Base-by-base conservation (phyloP, 2,113 vertebrate genomes). In the Amblyornis subalaris region DNA sequence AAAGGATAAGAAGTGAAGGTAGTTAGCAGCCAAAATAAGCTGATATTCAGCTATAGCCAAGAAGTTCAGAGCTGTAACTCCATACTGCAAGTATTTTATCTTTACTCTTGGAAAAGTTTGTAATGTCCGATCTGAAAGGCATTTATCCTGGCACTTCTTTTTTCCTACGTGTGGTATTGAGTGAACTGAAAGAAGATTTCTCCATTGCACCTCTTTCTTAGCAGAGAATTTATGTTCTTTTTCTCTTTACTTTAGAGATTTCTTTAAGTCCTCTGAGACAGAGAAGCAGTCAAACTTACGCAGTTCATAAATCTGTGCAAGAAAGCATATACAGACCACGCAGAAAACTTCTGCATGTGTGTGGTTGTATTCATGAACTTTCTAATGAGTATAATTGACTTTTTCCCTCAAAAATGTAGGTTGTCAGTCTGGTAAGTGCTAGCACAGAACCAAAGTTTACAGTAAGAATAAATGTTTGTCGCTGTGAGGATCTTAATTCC, bases 11-110 rank as follows among this genome's bases (percentile, higher is more conserved):
- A 87, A 93, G 60, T 71, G 29, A 55, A 88, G 60, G 51, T 60
- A 45, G 40, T 47, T 31, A 87, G 81, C 44, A 71, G 92, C 88
- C 82, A 89, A 88, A 95, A 93, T 64, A 95, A 94, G 67, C 80
- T 93, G 50, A 55, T 87, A 55, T 18, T 72, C 22, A 64, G 0
- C 29, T 89, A 29, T 29, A 73, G 79, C 70, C 62, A 65, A 64
- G 50, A 72, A 89, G 36, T 38, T 58, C 5, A 2, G 48, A 60
- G 29, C 51, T 70, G 26, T 91, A 91, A 88, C n/a, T 89, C 42
- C 38, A 33, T 40, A 69, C 45, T 23, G 12, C 45, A 69, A 65
- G 36, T 35, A 17, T 90, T 92, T 85, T 73, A 58, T 90, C 89
- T 89, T 80, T 54, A 31, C 18, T 87, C 31, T 54, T 1, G 3